Evolutionary conservation across 2,888 invertebrate species (phyloP).

Genomic region (Parochlus steinenii): DNA sequence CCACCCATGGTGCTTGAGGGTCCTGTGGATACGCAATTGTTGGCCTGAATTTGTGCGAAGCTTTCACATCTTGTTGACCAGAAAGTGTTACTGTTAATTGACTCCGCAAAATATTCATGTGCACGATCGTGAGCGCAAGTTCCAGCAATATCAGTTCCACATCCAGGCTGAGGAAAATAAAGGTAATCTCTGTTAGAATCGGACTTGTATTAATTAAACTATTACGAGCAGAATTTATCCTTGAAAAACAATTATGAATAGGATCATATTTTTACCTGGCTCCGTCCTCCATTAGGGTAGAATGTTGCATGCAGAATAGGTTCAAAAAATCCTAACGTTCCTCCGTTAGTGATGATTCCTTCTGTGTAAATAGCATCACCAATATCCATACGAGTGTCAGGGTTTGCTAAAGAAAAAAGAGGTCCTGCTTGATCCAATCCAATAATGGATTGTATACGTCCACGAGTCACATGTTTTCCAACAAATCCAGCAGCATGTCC

Average conservation of each 20-base stretch:
- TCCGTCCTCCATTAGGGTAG: slow-evolving; percentile 36
- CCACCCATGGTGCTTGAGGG: background rate
- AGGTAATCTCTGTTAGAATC: no score
- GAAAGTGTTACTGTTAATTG: slow-evolving; percentile 19
- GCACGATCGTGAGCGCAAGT: slow-evolving; percentile 31
- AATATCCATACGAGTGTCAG: slow-evolving; percentile 18
- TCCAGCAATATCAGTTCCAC: slow-evolving; percentile 26
- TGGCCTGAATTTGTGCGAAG: slow-evolving; percentile 18
- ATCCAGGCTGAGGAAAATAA: slow-evolving; percentile 37
- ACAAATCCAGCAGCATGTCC: slow-evolving; percentile 37
- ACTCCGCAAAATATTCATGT: slow-evolving; percentile 30
- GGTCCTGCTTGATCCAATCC: slow-evolving; percentile 22
- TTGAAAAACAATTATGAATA: no score
- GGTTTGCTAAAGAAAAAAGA: slow-evolving; percentile 18
- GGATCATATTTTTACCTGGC: no score
- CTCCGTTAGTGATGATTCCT: slow-evolving; percentile 25
- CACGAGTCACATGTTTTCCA: slow-evolving; percentile 33
- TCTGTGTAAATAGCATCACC: slow-evolving; percentile 25
- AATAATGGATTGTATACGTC: slow-evolving; percentile 35
- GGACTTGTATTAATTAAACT: slow-evolving; percentile 18
- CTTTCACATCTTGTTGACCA: slow-evolving; percentile 19
- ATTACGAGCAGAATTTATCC: no score
- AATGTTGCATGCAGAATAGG: slow-evolving; percentile 31
- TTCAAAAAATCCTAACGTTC: slow-evolving; percentile 20
- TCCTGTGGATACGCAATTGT: slow-evolving; percentile 15